A percentile compares a stretch with the other conserved stretches of the same genome.
Evolutionary conservation across 1,140 invertebrate genomes (phyloP).

Genomic region (Drosophila navojoa): DNA sequence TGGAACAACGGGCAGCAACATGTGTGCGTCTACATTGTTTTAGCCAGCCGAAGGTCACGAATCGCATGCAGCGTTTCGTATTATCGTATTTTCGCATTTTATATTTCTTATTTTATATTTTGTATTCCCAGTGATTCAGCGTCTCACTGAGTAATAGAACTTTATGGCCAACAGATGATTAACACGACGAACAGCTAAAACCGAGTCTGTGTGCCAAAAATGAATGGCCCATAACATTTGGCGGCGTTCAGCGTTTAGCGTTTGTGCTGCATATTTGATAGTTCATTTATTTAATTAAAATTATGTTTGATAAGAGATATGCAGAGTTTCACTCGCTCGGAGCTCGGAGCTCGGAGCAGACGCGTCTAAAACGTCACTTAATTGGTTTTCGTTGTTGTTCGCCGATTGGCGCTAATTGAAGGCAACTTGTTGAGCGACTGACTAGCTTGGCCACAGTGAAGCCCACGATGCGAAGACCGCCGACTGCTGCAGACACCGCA

Average conservation of each 20-base stretch:
- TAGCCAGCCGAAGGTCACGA: constrained; percentile 35
- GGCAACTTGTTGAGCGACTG: constrained; percentile 62
- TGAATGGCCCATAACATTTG: constrained; percentile 12
- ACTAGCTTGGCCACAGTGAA: constrained; percentile 33
- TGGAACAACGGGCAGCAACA: constrained; percentile 10
- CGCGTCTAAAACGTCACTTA: constrained; percentile 58
- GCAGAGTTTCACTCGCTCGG: constrained; percentile 19
- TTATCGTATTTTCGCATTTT: background rate
- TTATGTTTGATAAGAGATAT: constrained; percentile 42
- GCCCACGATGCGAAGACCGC: constrained; percentile 5
- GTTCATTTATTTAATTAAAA: constrained; percentile 27
- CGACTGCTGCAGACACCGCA: constrained; percentile 32
- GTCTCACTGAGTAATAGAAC: constrained; percentile 46
- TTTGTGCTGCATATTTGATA: constrained; percentile 17
- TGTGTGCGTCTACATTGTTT: constrained; percentile 8
- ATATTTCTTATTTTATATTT: background rate
- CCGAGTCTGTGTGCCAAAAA: constrained; percentile 14
- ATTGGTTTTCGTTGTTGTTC: constrained; percentile 77
- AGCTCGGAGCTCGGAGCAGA: constrained; percentile 1
- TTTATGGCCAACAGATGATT: constrained; percentile 37
- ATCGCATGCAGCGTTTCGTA: constrained; percentile 15
- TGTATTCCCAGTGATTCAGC: constrained; percentile 48
- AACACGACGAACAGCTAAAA: constrained; percentile 30
- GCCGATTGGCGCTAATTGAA: constrained; percentile 78
- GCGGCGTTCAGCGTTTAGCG: constrained; percentile 5